These are phyloP conservation scores for Hypsopygia costalis DNA, from an alignment of 2,888 invertebrate species.

Conservation along the genomic window DNA sequence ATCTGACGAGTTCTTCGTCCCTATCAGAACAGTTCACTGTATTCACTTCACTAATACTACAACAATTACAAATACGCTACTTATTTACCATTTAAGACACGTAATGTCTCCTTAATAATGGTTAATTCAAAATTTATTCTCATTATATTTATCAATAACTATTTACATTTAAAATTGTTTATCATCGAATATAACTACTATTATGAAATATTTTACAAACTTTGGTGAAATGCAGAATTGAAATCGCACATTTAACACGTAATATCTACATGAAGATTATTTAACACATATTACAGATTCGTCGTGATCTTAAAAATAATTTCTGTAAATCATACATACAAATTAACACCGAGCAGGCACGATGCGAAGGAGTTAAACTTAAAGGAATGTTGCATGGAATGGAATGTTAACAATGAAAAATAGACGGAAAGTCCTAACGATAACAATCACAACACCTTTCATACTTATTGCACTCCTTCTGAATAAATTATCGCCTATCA, in stretches of 20 bases:
- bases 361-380: constrained; percentile 11
- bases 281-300: constrained; percentile 37
- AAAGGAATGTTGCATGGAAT: constrained; percentile 60
- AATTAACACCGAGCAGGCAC: not conserved
- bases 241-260: constrained; percentile 65
- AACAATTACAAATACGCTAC: constrained; percentile 79
- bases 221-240: constrained; percentile 77
- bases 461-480: constrained; percentile 78
- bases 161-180: constrained; percentile 78
- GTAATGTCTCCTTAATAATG: constrained; percentile 65
- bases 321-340: not conserved
- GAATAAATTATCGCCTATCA: constrained; percentile 72
- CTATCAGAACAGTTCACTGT: constrained; percentile 48
- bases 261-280: constrained; percentile 52
- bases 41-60: constrained; percentile 72
- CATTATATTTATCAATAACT: constrained; percentile 65
- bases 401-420: constrained; percentile 67
- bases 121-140: constrained; percentile 63
- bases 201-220: constrained; percentile 79
- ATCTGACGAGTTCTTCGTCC: constrained; percentile 37
- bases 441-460: constrained; percentile 77
- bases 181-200: constrained; percentile 73
- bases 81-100: constrained; percentile 74
- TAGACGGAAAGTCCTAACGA: constrained; percentile 55
- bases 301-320: not conserved